Evolutionary conservation across 2,113 vertebrate genomes (phyloP).

Genomic region (Scomber scombrus): DNA sequence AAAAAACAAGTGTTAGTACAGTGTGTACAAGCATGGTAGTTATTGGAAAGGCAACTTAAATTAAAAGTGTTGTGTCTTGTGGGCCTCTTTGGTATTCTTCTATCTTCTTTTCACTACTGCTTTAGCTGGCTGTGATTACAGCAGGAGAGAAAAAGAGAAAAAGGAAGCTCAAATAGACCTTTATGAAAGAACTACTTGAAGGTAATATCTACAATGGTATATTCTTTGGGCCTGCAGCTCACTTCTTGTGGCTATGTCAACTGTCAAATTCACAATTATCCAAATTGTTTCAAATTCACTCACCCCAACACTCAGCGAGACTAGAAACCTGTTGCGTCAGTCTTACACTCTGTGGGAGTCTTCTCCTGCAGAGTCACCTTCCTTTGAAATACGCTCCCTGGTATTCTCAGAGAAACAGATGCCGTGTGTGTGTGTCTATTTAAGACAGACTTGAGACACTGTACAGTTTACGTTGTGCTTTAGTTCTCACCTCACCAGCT

Average conservation of each 20-base stretch:
- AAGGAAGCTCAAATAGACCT: neutral
- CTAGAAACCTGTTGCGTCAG: conserved; percentile 13
- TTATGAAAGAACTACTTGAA: neutral
- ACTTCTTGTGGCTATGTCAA: neutral
- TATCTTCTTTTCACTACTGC: too few species aligned
- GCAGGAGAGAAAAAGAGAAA: neutral
- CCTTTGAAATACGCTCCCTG: conserved; percentile 43
- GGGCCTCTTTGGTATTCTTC: neutral
- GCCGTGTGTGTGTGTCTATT: neutral
- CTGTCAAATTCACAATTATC: neutral
- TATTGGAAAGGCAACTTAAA: neutral
- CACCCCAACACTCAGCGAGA: neutral
- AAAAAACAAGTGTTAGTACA: neutral
- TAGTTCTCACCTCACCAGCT: conserved; percentile 37
- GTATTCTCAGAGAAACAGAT: conserved; percentile 12
- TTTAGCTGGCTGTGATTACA: neutral
- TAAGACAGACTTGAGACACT: conserved; percentile 38
- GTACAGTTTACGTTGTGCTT: conserved; percentile 20
- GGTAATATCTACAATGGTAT: neutral
- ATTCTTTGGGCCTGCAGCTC: neutral
- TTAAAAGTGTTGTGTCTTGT: neutral
- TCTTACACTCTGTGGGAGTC: conserved; percentile 30
- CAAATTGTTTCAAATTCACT: neutral
- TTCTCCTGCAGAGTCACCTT: conserved; percentile 47
- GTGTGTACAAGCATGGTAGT: conserved; percentile 3